Evolutionary conservation across 2,113 vertebrate species (phyloP), one percentile per base, ranked within the genome.

Genomic region (Bos indicus): DNA sequence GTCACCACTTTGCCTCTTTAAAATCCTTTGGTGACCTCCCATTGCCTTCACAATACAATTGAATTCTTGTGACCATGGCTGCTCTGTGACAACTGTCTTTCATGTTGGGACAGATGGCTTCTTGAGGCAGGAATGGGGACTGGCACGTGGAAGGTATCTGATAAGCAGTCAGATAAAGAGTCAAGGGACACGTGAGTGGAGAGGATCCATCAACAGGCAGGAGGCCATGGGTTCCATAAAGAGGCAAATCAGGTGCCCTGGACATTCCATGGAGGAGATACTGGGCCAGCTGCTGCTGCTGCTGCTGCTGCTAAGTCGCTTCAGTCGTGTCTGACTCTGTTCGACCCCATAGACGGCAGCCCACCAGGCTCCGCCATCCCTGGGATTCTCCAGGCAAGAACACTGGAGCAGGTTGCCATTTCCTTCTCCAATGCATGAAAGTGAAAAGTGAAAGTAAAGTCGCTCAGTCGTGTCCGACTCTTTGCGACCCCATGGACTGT

Each of bases 161-260:
- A 30, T 15, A 48, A 46, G 64, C 9, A 15, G 15, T 25, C 36
- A n/a, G 17, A 11, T 15, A 3, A 54, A 3, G 7, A 56, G 6
- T 1, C 33, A 23, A 36, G 21, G 17, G 7, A 9, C 87, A 54
- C 14, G 1, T 0, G 36, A 57, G 9, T 25, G 25, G 4, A 56
- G 67, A 48, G 40, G 5, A 67, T 36, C 17, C 14, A 33, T 28
- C 56, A 1, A 7, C 6, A 43, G 36, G 59, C 77, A 67, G 54
- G 74, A 77, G 21, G 23, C 12, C 8, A 0, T 0, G 2, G 14
- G 5, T 80, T 78, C 59, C 51, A 8, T 0, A n/a, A 33, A 84
- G 46, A 80, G 77, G 51, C 36, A 64, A 67, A 52, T 74, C 5
- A 2, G 3, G 30, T 51, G 43, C 46, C 62, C 54, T 19, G 26